These are phyloP conservation scores for Allophyes oxyacanthae DNA, from an alignment of 2,888 invertebrate species.

Conservation along the genomic window DNA sequence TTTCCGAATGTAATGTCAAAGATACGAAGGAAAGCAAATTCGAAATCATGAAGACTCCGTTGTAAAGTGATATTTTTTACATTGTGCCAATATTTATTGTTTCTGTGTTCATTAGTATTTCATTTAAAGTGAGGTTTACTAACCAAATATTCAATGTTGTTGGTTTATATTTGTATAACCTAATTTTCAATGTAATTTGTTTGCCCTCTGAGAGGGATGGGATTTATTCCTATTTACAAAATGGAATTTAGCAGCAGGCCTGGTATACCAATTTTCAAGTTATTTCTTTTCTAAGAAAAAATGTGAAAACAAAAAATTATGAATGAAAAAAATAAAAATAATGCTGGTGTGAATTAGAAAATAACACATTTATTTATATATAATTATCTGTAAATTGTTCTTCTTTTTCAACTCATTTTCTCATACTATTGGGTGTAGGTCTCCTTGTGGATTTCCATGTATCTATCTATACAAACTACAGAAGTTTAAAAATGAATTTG, in stretches of 20 bases:
- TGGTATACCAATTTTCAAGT: conserved; percentile 12
- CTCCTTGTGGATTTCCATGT: background rate
- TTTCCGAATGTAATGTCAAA: too few relatives aligned
- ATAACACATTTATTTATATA: too few relatives aligned
- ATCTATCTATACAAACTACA: background rate
- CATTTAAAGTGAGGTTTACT: too few relatives aligned
- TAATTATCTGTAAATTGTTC: too few relatives aligned
- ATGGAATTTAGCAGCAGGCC: conserved; percentile 10
- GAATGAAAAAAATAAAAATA: too few relatives aligned
- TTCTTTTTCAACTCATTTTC: too few relatives aligned
- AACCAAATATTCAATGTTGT: background rate
- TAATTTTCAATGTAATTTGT: conserved; percentile 11
- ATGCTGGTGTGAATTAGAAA: too few relatives aligned
- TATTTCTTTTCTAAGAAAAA: too few relatives aligned
- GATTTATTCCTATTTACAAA: conserved; percentile 4
- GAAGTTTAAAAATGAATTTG: conserved; percentile 57
- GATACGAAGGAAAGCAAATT: too few relatives aligned
- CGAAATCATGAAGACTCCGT: too few relatives aligned
- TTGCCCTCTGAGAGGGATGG: background rate
- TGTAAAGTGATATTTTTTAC: background rate
- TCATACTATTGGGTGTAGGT: background rate
- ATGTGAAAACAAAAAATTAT: too few relatives aligned
- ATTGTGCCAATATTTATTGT: background rate
- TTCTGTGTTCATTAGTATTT: background rate
- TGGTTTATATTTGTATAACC: conserved; percentile 16